Evolutionary conservation across 2,113 vertebrate species (phyloP), one percentile per base, ranked within the genome.

Genomic region (Gorsachius goisagi): DNA sequence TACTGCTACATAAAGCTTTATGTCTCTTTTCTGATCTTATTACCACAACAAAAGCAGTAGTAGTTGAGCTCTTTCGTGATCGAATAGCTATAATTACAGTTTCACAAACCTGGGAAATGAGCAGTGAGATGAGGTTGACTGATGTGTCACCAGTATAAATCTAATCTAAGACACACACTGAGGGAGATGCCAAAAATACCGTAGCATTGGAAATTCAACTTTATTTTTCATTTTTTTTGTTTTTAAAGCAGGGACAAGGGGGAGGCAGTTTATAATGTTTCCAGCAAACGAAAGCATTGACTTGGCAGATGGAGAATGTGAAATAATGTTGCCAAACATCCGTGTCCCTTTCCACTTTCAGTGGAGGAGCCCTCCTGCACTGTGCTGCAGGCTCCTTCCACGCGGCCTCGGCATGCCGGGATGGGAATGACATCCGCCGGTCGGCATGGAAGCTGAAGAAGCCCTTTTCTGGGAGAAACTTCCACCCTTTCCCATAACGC

Each of bases 71-170:
- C 58, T 80, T 66, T 85, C 24, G 13, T 80, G 49, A 85, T 73
- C 77, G 85, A 79, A 76, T 49, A 62, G 41, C 83, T 90, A 2
- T 90, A 93, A 92, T 69, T 89, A 78, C 39, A 82, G 50, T 87
- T 96, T 94, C 60, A 62, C 76, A 95, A 91, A 89, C 66, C 62
- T 92, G 58, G 58, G 69, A 89, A 78, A 69, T 80, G 56, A 89
- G 64, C 90, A 30, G 49, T 17, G 91, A 82, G 62, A 68, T 88
- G 71, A 69, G 41, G 26, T 33, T 88, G 84, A 89, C 41, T 87
- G 69, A 68, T 79, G 64, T 88, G 79, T 64, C 76, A 92, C 85
- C 47, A 15, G 5, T 63, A 52, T 86, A 85, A 96, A 92, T 93
- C 76, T 93, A 69, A 66, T 85, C 66, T 33, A 21, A 86, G 68